phyloP scores from a whole-genome alignment of 2,888 invertebrate species.

The Exocentrus adspersus region DNA sequence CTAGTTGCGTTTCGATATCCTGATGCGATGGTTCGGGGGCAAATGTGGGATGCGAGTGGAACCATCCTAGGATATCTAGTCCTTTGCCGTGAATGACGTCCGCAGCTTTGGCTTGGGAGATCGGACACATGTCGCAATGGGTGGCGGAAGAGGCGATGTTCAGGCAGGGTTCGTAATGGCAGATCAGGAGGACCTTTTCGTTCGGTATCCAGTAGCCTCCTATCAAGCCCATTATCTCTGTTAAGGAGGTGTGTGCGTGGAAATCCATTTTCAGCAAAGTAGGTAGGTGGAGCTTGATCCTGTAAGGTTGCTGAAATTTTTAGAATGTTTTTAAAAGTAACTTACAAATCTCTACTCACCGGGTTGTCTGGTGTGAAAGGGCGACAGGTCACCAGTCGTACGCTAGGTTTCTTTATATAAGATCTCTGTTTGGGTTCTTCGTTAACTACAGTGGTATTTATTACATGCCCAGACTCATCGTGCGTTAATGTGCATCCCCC shows the following conservation, averaged over 20 bases:
- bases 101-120: constrained; percentile 72
- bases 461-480: constrained; percentile 69
- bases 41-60: constrained; percentile 81
- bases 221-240: constrained; percentile 80
- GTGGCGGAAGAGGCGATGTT: constrained; percentile 72
- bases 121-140: constrained; percentile 84
- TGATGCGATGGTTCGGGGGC: constrained; percentile 75
- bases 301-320: constrained; percentile 69
- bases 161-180: constrained; percentile 71
- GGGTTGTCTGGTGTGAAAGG: constrained; percentile 68
- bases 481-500: constrained; percentile 75
- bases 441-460: constrained; percentile 62
- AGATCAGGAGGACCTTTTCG: constrained; percentile 62
- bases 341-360: too few relatives aligned
- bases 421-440: constrained; percentile 61
- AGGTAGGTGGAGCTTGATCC: constrained; percentile 68
- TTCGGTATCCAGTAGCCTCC: constrained; percentile 67
- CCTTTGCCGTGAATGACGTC: constrained; percentile 63
- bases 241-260: constrained; percentile 75
- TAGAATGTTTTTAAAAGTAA: too few relatives aligned
- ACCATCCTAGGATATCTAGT: constrained; percentile 71
- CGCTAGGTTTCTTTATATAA: constrained; percentile 61
- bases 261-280: constrained; percentile 74
- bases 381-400: constrained; percentile 71
- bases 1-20: constrained; percentile 74